phyloP scores from a whole-genome alignment of 2,113 vertebrate species.

The Tor tambroides region DNA sequence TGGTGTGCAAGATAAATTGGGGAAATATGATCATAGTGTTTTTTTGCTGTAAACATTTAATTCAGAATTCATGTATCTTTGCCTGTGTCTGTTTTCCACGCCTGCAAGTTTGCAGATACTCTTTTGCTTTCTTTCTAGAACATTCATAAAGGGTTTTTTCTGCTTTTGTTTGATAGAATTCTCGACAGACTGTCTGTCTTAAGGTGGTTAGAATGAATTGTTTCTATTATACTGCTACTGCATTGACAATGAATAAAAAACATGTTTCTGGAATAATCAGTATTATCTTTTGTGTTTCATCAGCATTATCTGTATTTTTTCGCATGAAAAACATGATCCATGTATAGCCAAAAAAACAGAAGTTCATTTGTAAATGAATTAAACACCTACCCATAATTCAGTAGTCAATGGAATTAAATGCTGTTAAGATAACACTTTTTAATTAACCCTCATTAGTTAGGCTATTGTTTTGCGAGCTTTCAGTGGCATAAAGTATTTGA shows the following conservation, averaged over 20 bases:
- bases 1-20: conserved; percentile 73
- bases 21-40: conserved; percentile 56
- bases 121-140: conserved; percentile 45
- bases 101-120: conserved; percentile 45
- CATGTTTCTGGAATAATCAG: conserved; percentile 33
- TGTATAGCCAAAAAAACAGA: background rate
- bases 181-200: conserved; percentile 21
- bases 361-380: background rate
- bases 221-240: conserved; percentile 49
- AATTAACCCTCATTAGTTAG: background rate
- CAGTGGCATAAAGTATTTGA: background rate
- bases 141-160: conserved; percentile 38
- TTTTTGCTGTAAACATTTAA: conserved; percentile 60
- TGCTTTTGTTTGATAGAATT: conserved; percentile 31
- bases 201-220: conserved; percentile 35
- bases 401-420: background rate
- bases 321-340: background rate
- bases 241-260: conserved; percentile 51
- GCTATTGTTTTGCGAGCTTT: background rate
- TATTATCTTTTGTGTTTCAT: background rate
- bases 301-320: background rate
- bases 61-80: conserved; percentile 54
- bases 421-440: background rate
- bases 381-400: background rate
- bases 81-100: conserved; percentile 41